A percentile compares a stretch with the other conserved stretches of the same genome.
These are phyloP conservation scores for Aphelenchoides fujianensis DNA, from an alignment of 1,140 invertebrate genomes.

Conservation along the genomic window DNA sequence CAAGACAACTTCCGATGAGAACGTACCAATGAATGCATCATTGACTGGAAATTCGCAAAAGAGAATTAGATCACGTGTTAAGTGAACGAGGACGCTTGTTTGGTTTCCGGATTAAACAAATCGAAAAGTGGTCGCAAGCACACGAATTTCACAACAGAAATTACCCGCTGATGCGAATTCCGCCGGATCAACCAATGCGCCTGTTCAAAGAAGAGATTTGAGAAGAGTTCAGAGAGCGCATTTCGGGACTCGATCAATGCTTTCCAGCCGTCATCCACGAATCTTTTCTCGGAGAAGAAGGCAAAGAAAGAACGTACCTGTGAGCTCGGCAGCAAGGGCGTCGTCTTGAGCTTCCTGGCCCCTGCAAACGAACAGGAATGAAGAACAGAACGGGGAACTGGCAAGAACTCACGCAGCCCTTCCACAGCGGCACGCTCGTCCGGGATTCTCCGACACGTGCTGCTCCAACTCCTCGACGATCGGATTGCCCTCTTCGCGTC, in stretches of 20 bases:
- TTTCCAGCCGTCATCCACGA: neutral
- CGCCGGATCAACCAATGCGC: conserved; percentile 92
- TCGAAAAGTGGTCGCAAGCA: conserved; percentile 28
- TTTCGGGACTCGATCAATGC: neutral
- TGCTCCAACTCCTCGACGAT: conserved; percentile 29
- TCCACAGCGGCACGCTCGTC: neutral
- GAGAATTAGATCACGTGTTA: neutral
- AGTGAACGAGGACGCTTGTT: neutral
- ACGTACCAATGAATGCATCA: conserved; percentile 99
- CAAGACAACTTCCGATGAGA: too few species aligned
- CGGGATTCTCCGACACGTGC: neutral
- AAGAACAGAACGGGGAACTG: neutral
- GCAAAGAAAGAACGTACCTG: conserved; percentile 37
- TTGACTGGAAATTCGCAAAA: conserved; percentile 73
- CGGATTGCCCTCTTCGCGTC: conserved; percentile 18
- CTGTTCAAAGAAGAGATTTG: conserved; percentile 66
- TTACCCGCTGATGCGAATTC: conserved; percentile 97
- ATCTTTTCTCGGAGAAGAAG: conserved; percentile 7
- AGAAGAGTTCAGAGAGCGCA: neutral
- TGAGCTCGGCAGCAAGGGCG: conserved; percentile 46
- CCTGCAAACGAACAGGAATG: neutral
- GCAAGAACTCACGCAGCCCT: neutral
- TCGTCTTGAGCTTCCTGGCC: conserved; percentile 39
- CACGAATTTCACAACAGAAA: conserved; percentile 31
- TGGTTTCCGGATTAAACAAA: conserved; percentile 22